Evolutionary conservation across 2,797 vertebrate genomes (phyloP), one percentile per base, ranked within the genome.

Genomic region (Chloroceryle amazona): DNA sequence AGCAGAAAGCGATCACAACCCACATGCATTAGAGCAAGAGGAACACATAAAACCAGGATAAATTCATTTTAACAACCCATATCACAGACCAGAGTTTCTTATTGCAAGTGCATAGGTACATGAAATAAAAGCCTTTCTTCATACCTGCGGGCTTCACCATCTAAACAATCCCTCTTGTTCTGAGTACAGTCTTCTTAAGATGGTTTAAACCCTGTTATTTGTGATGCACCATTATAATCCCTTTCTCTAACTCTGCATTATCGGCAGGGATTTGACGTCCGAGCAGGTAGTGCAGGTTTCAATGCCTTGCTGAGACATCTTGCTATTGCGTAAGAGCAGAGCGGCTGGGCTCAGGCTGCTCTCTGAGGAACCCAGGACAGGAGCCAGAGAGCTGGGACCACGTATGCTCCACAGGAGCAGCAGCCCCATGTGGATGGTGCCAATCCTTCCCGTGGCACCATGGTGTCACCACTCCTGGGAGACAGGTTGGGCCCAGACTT

Each of bases 181-280:
- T 13, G 41, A 90, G 79, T 75, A 85, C 81, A 41, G 70, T 72
- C 80, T 83, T 91, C 95, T 93, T 95, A 96, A 95, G 90, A 66
- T 6, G 26, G 49, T 94, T 84, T 93, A 96, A 96, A 92, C 62
- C 86, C 80, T 89, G 76, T 92, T 86, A 92, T 92, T 96, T 96
- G 90, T 96, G 93, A 95, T 81, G 86, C 78, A 86, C 42, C 85
- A 51, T 51, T 57, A 46, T 96, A 96, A 97, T 97, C 88, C 80
- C 60, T 61, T 81, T 52, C 91, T 79, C 81, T 96, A 93, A 81
- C 81, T 88, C 93, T 17, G 88, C 3, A 15, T 96, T 95, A 96
- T 70, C 93, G 93, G 62, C 88, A 94, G 70, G 88, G 94, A 95
- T 97, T 95, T 90, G 92, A 79, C 93, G 88, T 62, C 96, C 94